Evolutionary conservation across 2,797 vertebrate species (phyloP), one percentile per base, ranked within the genome.

Genomic region (Catharus ustulatus): DNA sequence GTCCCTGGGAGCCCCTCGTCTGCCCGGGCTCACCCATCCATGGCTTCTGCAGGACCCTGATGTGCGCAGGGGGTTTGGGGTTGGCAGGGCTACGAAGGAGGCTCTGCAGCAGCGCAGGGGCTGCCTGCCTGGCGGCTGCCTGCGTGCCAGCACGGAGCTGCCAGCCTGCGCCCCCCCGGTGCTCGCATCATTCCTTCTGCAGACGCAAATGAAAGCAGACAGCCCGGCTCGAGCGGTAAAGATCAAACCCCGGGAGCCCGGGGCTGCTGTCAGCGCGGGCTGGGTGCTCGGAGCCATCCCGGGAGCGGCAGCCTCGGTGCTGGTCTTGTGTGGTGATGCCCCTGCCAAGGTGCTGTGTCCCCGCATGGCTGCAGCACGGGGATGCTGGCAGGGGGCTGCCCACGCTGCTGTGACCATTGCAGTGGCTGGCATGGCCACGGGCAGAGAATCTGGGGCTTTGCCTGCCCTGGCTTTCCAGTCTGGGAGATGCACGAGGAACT

Each of bases 161-260:
- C 87, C 87, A 89, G 91, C 57, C 90, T 52, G 87, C 0, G 2
- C 2, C 18, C 59, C 69, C 79, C 83, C 13, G 2, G 76, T 1
- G 2, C 83, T 68, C 3, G 1, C 59, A 7, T 57, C 69, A 57
- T 71, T 71, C 11, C 3, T 75, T 42, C 17, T 0, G 12, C 87
- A 94, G 95, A 96, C 36, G 43, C 86, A 96, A 87, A 96, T 90
- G 81, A 87, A 81, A 96, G 67, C 71, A 36, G 96, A 96, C 96
- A 95, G 92, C 51, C 40, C 1, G 3, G 87, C 81, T 89, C 2
- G 9, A 94, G 81, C 23, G 0, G 48, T 49, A 45, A 84, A 90
- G 84, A 84, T 69, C 91, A 90, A 87, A 84, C 29, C 40, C 51
- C 0, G 0, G 48, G 11, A 92, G 94, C 92, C 86, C 0, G 5